A percentile compares a stretch with the other conserved stretches of the same genome.
phyloP scores from a whole-genome alignment of 2,113 vertebrate genomes.

The Cololabis saira region DNA sequence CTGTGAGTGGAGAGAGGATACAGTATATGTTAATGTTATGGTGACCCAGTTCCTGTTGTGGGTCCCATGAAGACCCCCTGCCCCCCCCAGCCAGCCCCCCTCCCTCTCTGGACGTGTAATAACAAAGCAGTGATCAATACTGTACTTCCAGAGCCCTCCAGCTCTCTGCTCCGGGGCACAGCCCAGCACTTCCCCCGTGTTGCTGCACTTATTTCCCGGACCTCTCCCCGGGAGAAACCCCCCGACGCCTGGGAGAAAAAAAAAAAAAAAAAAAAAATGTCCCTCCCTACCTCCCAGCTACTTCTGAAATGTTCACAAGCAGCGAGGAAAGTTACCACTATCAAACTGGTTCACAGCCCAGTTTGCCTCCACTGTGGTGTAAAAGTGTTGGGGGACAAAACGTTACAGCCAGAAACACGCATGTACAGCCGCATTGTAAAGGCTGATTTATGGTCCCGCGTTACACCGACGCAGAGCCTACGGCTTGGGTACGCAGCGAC shows the following conservation, averaged over 20 bases:
- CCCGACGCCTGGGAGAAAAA: too few species aligned
- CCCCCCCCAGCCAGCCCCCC: constrained; percentile 26
- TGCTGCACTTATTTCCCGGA: constrained; percentile 33
- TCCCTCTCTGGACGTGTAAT: constrained; percentile 61
- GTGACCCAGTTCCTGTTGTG: constrained; percentile 64
- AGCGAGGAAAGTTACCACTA: constrained; percentile 2
- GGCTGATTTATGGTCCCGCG: too few species aligned
- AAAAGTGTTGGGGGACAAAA: constrained; percentile 51
- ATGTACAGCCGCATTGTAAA: constrained; percentile 45
- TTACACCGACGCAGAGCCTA: too few species aligned
- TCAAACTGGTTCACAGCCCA: too few species aligned
- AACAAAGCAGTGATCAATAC: constrained; percentile 78
- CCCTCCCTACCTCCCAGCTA: constrained; percentile 81
- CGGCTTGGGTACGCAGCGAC: too few species aligned
- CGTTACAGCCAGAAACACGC: constrained; percentile 45
- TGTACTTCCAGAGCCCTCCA: constrained; percentile 53
- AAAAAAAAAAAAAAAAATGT: constrained; percentile 18
- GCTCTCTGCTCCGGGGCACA: constrained; percentile 57
- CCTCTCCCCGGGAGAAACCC: constrained; percentile 44
- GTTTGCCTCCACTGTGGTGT: background rate
- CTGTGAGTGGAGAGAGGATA: constrained; percentile 57
- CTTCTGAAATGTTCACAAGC: constrained; percentile 62
- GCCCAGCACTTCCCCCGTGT: constrained; percentile 35
- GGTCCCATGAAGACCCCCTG: constrained; percentile 35
- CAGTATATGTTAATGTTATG: constrained; percentile 45